phyloP scores from a whole-genome alignment of 2,888 invertebrate genomes.

The Reticulitermes lucifugus region DNA sequence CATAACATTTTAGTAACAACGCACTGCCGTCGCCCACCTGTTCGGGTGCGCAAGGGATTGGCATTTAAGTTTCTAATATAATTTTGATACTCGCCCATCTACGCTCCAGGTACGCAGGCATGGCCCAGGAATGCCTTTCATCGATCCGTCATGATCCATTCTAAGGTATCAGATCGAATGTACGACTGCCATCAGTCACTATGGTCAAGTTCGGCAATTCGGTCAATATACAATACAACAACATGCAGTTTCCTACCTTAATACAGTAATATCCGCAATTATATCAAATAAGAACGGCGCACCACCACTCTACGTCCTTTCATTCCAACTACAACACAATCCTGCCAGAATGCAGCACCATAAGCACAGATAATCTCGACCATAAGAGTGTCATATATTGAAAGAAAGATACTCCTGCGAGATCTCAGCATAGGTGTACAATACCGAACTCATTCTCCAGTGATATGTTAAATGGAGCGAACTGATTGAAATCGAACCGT shows the following conservation, averaged over 20 bases:
- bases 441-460: no score
- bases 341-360: conserved; percentile 34
- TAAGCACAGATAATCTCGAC: no score
- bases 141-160: conserved; percentile 42
- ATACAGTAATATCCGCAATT: conserved; percentile 13
- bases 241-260: conserved; percentile 30
- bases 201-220: neutral
- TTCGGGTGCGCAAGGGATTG: neutral
- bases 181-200: neutral
- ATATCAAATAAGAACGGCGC: neutral
- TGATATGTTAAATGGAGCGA: neutral
- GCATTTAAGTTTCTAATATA: neutral
- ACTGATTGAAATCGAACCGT: neutral
- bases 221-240: neutral
- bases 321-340: conserved; percentile 22
- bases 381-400: neutral
- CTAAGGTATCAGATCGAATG: neutral
- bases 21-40: neutral
- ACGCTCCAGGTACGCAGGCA: conserved; percentile 38
- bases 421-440: neutral
- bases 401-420: conserved; percentile 35
- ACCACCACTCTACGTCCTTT: neutral
- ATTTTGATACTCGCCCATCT: neutral
- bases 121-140: conserved; percentile 44
- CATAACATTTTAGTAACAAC: no score